Evolutionary conservation across 1,140 invertebrate species (phyloP).

Genomic region (Rhagoletis zephyria): DNA sequence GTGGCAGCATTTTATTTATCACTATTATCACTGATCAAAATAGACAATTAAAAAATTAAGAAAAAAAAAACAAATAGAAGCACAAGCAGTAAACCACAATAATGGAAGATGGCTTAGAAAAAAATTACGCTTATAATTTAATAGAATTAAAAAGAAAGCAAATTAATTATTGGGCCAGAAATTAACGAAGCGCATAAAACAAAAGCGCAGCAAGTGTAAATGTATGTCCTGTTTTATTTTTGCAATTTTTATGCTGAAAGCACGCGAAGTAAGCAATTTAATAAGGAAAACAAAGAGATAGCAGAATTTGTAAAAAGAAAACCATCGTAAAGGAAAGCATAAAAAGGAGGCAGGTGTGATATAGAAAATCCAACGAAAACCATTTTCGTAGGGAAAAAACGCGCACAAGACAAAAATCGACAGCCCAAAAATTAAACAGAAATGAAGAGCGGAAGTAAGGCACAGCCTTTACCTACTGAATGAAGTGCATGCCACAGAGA

Average conservation of each 20-base stretch:
- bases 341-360: not conserved
- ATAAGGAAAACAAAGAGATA: not conserved
- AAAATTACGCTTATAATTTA: not conserved
- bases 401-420: not conserved
- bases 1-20: not conserved
- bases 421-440: not conserved
- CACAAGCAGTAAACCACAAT: not conserved
- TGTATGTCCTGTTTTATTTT: not conserved
- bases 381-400: too few relatives aligned
- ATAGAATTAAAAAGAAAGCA: not conserved
- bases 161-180: not conserved
- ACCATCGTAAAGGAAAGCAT: too few relatives aligned
- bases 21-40: slow-evolving; percentile 9
- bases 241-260: not conserved
- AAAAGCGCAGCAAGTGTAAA: not conserved
- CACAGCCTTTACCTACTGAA: not conserved
- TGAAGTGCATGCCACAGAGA: not conserved
- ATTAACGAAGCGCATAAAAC: not conserved
- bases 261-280: not conserved
- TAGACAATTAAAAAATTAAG: not conserved
- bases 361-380: too few relatives aligned
- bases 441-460: too few relatives aligned
- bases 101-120: not conserved
- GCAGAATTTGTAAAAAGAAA: too few relatives aligned
- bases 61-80: not conserved